Evolutionary conservation across 2,113 vertebrate genomes (phyloP).

Genomic region (human): GRCh38 chr16:5627501-5628000

Average conservation of each 20-base stretch:
- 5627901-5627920: not conserved
- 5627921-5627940: not conserved
- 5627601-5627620: not conserved
- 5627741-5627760: not conserved
- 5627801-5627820: not conserved
- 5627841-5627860: not conserved
- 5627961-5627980: conserved; percentile 10
- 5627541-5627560: not conserved
- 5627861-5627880: not conserved
- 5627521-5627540: not conserved
- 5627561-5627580: not conserved
- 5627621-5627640: not conserved
- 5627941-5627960: not conserved
- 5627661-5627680: not conserved
- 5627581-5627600: not conserved
- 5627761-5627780: not conserved
- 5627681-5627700: not conserved
- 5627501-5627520: not conserved
- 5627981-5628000: not conserved
- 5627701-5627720: not conserved
- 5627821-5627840: not conserved
- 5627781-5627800: not conserved
- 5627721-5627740: not conserved
- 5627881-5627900: not conserved
- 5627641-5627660: not conserved